phyloP scores from a whole-genome alignment of 2,888 invertebrate genomes.

The Monopis laevigella region DNA sequence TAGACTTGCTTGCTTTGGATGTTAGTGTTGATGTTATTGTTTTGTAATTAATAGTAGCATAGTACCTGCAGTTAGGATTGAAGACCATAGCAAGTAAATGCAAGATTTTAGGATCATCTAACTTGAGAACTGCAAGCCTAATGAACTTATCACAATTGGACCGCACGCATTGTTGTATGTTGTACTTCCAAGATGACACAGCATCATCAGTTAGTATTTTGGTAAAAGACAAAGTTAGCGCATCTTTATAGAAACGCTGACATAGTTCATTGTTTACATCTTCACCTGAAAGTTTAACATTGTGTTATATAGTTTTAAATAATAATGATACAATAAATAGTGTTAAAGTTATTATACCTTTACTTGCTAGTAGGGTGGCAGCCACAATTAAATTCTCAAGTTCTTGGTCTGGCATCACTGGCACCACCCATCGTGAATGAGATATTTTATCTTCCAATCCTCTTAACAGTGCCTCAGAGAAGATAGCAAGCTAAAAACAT shows the following conservation, averaged over 20 bases:
- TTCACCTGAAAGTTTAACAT: slow-evolving; percentile 66
- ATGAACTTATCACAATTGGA: slow-evolving; percentile 93
- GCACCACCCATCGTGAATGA: slow-evolving; percentile 96
- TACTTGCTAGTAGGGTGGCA: slow-evolving; percentile 85
- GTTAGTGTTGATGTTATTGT: too few species aligned
- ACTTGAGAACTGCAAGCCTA: slow-evolving; percentile 91
- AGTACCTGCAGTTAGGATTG: slow-evolving; percentile 95
- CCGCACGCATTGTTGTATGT: slow-evolving; percentile 95
- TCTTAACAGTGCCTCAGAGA: slow-evolving; percentile 88
- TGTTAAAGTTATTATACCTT: slow-evolving; percentile 62
- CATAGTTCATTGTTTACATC: slow-evolving; percentile 91
- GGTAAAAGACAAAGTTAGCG: slow-evolving; percentile 92
- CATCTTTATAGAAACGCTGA: slow-evolving; percentile 94
- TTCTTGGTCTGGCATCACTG: slow-evolving; percentile 96
- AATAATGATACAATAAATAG: background rate
- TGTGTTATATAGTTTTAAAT: background rate
- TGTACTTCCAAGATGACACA: slow-evolving; percentile 96
- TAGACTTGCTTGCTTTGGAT: too few species aligned
- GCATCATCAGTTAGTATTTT: slow-evolving; percentile 98
- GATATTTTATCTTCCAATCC: slow-evolving; percentile 96
- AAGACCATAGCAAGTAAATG: slow-evolving; percentile 93
- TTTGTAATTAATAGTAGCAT: too few species aligned
- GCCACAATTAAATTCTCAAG: slow-evolving; percentile 90
- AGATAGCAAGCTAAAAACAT: too few species aligned
- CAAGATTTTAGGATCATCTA: slow-evolving; percentile 93